Conservation (phyloP, 2,113 vertebrate species). For the Sturnus vulgaris region DNA sequence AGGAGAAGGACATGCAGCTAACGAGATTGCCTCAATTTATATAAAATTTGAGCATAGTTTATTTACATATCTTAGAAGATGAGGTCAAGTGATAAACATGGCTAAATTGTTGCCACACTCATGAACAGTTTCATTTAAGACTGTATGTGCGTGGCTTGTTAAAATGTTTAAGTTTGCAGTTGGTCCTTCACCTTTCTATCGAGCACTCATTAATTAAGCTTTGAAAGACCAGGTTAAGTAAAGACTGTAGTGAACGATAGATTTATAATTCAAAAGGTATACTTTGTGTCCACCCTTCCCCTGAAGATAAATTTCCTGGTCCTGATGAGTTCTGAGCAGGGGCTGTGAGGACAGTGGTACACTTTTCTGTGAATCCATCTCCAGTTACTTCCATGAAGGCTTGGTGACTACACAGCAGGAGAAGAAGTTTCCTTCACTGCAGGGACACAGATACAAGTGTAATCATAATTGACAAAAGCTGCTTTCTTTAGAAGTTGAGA, state of each 20-base stretch:
- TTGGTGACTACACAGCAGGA: background rate
- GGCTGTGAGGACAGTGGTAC: background rate
- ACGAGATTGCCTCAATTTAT: background rate
- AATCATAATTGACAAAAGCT: background rate
- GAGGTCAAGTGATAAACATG: background rate
- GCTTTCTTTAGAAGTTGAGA: background rate
- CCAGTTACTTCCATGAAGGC: background rate
- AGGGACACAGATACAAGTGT: background rate
- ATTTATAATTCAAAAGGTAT: background rate
- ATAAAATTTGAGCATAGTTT: background rate
- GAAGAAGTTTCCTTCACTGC: background rate
- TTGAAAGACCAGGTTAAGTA: background rate
- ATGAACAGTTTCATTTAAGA: background rate
- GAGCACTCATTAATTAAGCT: background rate
- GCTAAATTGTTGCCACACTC: background rate
- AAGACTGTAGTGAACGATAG: background rate
- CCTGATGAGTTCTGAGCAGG: background rate
- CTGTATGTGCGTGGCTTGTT: fast-evolving
- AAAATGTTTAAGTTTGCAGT: background rate
- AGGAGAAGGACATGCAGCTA: background rate
- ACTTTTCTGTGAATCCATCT: background rate
- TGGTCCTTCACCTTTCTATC: background rate
- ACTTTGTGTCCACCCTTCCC: background rate
- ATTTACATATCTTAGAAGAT: background rate
- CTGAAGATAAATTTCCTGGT: background rate